Base-by-base conservation (phyloP, 2,113 vertebrate species). In the Fulica atra region DNA sequence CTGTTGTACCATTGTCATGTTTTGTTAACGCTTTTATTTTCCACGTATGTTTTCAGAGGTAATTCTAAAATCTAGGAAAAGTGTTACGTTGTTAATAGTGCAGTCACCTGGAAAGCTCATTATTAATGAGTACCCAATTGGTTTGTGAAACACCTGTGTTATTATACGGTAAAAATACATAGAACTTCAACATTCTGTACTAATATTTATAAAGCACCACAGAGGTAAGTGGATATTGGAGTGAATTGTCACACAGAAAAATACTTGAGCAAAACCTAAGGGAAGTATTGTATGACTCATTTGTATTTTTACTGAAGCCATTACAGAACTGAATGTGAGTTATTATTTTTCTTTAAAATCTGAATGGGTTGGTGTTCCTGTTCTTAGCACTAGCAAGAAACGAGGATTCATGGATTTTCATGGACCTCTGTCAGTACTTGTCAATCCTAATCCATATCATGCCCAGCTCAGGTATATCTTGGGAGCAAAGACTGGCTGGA, bases 321-420 rank as follows among this genome's bases (percentile, higher is more conserved):
- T 96, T 95, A 89, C 68, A 76, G 88, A 88, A 76, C 19, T 68
- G 26, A 36, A 81, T 86, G 42, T 24, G 81, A 51, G 65, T 86
- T 88, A 54, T 50, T 94, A 89, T 88, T 92, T 94, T 92, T 88
- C 36, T 91, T 94, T 89, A 79, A 89, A 92, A 79, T 79, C 16
- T 36, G 70, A 86, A 51, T 60, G 44, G 81, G 64, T 29, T 66
- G 19, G 35, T 48, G 16, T 61, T 93, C 54, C 5, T 29, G 40
- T 31, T 81, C n/a, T 48, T 83, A 74, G 40, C 36, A 33, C 9
- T 61, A 65, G 48, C 44, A 69, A 79, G 57, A 86, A 83, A 35
- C 6, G 68, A 59, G 28, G 56, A 85, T 59, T 74, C 35, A 60
- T 76, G 36, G 19, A 42, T 79, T 89, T 64, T 59, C 19, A 9